Evolutionary conservation across 2,888 invertebrate species (phyloP).

Genomic region (Imbricaverruca yamaguchii): DNA sequence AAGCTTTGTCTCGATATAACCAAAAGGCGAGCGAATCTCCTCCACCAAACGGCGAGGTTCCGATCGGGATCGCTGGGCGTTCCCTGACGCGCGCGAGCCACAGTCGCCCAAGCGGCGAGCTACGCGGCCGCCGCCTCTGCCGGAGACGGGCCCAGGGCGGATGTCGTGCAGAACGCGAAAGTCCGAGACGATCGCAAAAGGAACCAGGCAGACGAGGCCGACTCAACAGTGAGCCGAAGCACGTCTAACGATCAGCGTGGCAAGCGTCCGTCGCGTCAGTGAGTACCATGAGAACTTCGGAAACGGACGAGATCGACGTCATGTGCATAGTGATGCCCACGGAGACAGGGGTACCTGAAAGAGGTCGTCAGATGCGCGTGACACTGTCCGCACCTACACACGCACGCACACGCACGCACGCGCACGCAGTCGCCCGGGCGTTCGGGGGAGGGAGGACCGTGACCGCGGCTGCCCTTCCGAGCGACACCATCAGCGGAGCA

Average conservation of each 20-base stretch:
- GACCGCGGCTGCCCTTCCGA: not conserved
- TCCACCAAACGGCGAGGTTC: too few species aligned
- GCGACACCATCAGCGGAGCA: not conserved
- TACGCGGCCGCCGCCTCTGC: not conserved
- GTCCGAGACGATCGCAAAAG: not conserved
- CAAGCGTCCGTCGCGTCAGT: not conserved
- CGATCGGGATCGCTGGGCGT: too few species aligned
- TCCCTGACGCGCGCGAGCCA: too few species aligned
- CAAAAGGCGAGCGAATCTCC: too few species aligned
- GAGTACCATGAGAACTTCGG: conserved; percentile 93
- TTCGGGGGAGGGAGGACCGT: not conserved
- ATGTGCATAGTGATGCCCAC: conserved; percentile 98
- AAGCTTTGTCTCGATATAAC: too few species aligned
- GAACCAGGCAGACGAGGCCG: not conserved
- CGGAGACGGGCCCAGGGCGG: not conserved
- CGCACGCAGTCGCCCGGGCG: not conserved
- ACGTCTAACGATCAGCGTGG: not conserved
- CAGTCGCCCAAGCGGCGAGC: not conserved
- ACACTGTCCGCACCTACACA: not conserved
- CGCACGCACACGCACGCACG: not conserved
- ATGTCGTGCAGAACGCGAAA: not conserved
- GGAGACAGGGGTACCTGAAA: conserved; percentile 94
- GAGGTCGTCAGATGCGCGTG: conserved; percentile 34
- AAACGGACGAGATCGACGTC: conserved; percentile 95
- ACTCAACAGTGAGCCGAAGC: not conserved